phyloP scores from a whole-genome alignment of 2,113 vertebrate genomes.

The Motacilla alba region DNA sequence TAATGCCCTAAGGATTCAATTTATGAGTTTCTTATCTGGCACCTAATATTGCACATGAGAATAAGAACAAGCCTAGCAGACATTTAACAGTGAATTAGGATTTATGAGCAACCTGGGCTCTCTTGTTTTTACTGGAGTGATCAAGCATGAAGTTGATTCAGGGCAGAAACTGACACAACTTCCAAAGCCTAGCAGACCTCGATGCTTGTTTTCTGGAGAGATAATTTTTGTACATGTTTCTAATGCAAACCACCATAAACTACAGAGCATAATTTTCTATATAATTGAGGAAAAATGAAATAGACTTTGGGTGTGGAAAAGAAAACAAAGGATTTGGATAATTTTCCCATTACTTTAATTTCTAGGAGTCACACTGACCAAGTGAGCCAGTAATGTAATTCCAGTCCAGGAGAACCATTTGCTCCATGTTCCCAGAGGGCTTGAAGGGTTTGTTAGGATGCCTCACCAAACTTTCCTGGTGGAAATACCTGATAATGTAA shows the following conservation, averaged over 20 bases:
- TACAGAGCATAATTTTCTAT: not conserved
- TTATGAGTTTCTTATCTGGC: conserved; percentile 12
- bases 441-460: not conserved
- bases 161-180: not conserved
- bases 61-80: not conserved
- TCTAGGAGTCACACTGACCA: not conserved
- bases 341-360: not conserved
- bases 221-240: not conserved
- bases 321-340: not conserved
- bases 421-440: not conserved
- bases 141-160: not conserved
- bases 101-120: conserved; percentile 25
- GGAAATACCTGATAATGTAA: not conserved
- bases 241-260: not conserved
- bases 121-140: not conserved
- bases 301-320: not conserved
- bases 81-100: not conserved
- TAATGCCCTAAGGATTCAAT: not conserved
- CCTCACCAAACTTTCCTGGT: not conserved
- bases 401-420: not conserved
- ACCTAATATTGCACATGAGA: not conserved
- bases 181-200: not conserved
- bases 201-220: not conserved
- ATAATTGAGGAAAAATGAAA: not conserved
- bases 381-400: not conserved